Evolutionary conservation across 2,888 invertebrate genomes (phyloP), one percentile per base, ranked within the genome.

Genomic region (Microplitis deprimator): DNA sequence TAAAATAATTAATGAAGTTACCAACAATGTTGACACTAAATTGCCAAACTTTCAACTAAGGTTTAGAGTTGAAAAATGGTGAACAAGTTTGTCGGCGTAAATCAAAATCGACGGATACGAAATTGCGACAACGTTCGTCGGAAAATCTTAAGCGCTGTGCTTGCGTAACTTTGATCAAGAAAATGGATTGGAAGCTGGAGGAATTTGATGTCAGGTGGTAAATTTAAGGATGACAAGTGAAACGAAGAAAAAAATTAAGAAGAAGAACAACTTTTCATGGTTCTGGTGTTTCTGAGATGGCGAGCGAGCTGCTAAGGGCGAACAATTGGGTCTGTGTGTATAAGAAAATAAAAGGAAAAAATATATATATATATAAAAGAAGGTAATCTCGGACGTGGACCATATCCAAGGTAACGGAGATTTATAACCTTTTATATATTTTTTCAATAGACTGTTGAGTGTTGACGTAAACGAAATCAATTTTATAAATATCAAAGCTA

Each of bases 41-140:
- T 50, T 50, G 50, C 50, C 50, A 13, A 50, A 13, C 50, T 50
- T 13, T 8, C 1, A 50, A 8, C 50, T 50, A 13, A 50, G 50
- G 50, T 50, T 50, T 8, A 50, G 50, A 50, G 13, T 50, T 50
- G 50, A 50, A 50, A 50, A 50, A 50, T 50, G 50, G 50, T 50
- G 50, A 13, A 8, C 10, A 38, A 16, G 29, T 20, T 75, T 17
- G 68, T 62, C 69, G 78, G 79, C 80, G 79, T 83, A 84, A 85
- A 85, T 85, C 84, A 83, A 82, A 84, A 83, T 82, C 83, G 85
- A 81, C 83, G 79, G 81, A 61, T 82, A 68, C 72, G 80, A 80
- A 84, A 85, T 85, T 84, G 83, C 83, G 79, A 82, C 80, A 77
- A 77, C 67, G 75, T 73, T 65, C 64, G 17, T 40, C 16, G 17